Evolutionary conservation across 2,797 vertebrate species (phyloP).

Genomic region (Epinephelus awoara): DNA sequence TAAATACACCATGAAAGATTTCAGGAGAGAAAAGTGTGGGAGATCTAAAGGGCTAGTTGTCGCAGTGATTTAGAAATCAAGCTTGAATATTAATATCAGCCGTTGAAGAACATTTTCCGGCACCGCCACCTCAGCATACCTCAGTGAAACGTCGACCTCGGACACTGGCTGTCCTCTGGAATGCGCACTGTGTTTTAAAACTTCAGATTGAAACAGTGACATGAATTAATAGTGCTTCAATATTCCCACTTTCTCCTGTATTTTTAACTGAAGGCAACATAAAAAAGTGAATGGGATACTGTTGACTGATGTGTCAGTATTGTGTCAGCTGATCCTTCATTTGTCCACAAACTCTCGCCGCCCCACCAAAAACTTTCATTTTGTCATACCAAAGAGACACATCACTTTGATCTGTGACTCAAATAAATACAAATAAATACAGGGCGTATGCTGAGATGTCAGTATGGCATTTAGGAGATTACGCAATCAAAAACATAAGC

Average conservation of each 20-base stretch:
- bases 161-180: conserved; percentile 6
- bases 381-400: conserved; percentile 25
- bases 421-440: conserved; percentile 73
- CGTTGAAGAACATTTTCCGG: conserved; percentile 35
- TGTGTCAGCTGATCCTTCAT: conserved; percentile 6
- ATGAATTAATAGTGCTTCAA: background rate
- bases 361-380: background rate
- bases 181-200: conserved; percentile 4
- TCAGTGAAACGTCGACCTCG: conserved; percentile 11
- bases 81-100: background rate
- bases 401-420: conserved; percentile 37
- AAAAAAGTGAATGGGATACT: conserved; percentile 5
- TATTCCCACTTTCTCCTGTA: background rate
- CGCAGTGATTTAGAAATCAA: conserved; percentile 22
- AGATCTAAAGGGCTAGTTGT: conserved; percentile 10
- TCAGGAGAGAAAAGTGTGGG: conserved; percentile 1
- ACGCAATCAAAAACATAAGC: conserved; percentile 19
- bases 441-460: conserved; percentile 32
- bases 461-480: conserved; percentile 36
- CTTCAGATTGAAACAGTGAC: background rate
- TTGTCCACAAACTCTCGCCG: background rate
- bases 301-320: conserved; percentile 4
- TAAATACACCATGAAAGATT: conserved; percentile 49
- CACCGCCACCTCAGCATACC: conserved; percentile 8
- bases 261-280: conserved; percentile 13